Evolutionary conservation across 1,140 invertebrate species (phyloP), one percentile per base, ranked within the genome.

Genomic region (Cataglyphis hispanica): DNA sequence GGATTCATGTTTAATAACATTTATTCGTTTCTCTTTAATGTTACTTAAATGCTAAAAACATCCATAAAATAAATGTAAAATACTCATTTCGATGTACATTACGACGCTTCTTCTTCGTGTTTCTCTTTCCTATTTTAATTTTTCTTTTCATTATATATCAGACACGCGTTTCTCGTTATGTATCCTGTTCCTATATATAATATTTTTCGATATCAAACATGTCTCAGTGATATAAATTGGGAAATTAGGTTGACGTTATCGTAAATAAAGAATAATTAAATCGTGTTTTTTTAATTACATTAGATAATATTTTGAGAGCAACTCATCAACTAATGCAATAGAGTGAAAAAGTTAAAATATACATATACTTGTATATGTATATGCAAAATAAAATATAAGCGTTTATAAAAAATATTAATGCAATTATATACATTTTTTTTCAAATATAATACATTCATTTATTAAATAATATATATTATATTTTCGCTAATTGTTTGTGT

Each of bases 341-440:
- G 16, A 78, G 43, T 31, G 27, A 80, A 40, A 56, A 67, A 43
- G 8, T 22, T 19, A 25, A 25, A 60, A 78, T 70, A 80, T 16
- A n/a, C n/a, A 25, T 67, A 50, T 69, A 46, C 34, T n/a, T n/a
- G 25, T 50, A 34, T 67, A 8, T 25, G 31, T 84, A 16, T 70
- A 31, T 10, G 34, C 34, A 66, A 46, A 53, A 70, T 13, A n/a
- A n/a, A n/a, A 1, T n/a, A 58, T 22, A 70, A 27, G 19, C 8
- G 16, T 5, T 31, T 72, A 31, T 25, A 13, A 58, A 56, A 37
- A 31, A 66, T 34, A 31, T n/a, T 27, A n/a, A n/a, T 22, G n/a
- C 8, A 3, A 34, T 22, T 31, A 34, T 27, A 19, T 16, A 19
- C 13, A 50, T 22, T 22, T 19, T 16, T 50, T 50, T 4, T 69